A percentile compares a stretch with the other conserved stretches of the same genome.
phyloP scores from a whole-genome alignment of 2,113 vertebrate species.

The Euleptes europaea region DNA sequence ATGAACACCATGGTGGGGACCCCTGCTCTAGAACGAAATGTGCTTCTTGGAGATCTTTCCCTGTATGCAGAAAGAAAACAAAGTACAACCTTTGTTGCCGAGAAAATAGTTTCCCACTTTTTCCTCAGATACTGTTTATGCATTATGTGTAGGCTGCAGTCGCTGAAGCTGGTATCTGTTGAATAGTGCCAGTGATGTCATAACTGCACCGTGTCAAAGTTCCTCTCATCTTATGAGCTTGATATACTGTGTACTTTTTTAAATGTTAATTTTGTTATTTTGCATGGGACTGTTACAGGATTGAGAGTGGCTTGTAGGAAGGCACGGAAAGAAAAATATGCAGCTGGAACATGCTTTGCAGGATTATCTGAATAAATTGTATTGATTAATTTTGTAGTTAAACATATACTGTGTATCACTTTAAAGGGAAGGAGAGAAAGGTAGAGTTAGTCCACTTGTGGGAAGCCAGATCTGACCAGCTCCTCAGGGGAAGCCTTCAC shows the following conservation, averaged over 20 bases:
- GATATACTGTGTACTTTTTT: neutral
- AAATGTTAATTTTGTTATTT: neutral
- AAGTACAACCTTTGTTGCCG: no score
- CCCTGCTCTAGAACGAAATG: neutral
- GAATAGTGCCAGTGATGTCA: neutral
- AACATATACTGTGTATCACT: neutral
- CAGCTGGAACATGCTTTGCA: neutral
- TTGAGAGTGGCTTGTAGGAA: neutral
- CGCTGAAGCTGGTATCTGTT: no score
- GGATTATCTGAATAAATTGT: neutral
- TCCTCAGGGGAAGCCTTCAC: neutral
- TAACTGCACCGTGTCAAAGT: neutral
- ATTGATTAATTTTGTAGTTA: accelerated
- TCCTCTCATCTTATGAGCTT: neutral
- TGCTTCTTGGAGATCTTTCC: neutral
- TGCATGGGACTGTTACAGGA: neutral
- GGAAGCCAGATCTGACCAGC: neutral
- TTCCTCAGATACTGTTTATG: neutral
- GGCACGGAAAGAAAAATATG: neutral
- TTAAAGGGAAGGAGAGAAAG: neutral
- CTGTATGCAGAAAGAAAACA: neutral
- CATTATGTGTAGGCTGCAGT: neutral
- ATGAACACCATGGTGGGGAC: no score
- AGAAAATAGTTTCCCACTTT: neutral
- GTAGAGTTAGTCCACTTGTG: neutral